Conservation (phyloP, 53 echinoderm and acorn worm genomes). For the Zoroaster sp. region DNA sequence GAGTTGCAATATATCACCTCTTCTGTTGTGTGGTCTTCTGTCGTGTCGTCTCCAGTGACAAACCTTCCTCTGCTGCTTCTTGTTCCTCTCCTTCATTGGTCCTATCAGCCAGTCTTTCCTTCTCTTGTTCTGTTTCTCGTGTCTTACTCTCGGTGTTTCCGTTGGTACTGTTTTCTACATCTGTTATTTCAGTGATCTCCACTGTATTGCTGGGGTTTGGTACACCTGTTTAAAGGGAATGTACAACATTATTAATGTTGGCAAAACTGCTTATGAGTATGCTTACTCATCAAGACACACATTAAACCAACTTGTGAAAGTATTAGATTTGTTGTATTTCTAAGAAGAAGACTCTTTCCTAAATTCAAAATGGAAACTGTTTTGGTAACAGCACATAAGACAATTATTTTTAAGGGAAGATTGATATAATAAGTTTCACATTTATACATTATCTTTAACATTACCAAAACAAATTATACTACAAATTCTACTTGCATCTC, state of each 20-base stretch:
- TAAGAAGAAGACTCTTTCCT: neutral
- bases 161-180: neutral
- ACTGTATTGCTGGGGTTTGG: constrained; percentile 25
- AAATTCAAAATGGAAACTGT: no score
- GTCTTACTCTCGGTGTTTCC: neutral
- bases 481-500: no score
- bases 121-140: neutral
- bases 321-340: neutral
- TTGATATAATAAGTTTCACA: no score
- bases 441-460: no score
- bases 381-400: no score
- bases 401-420: no score
- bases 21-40: neutral
- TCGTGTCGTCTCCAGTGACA: neutral
- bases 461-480: no score
- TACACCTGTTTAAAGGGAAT: neutral
- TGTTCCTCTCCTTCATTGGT: neutral
- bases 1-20: neutral
- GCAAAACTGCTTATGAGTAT: no score
- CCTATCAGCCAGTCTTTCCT: neutral
- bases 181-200: constrained; percentile 6
- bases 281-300: no score
- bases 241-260: no score
- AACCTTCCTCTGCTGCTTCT: neutral
- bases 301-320: neutral